Conservation (phyloP, 2,797 vertebrate genomes). For the Bradypodion ventrale region DNA sequence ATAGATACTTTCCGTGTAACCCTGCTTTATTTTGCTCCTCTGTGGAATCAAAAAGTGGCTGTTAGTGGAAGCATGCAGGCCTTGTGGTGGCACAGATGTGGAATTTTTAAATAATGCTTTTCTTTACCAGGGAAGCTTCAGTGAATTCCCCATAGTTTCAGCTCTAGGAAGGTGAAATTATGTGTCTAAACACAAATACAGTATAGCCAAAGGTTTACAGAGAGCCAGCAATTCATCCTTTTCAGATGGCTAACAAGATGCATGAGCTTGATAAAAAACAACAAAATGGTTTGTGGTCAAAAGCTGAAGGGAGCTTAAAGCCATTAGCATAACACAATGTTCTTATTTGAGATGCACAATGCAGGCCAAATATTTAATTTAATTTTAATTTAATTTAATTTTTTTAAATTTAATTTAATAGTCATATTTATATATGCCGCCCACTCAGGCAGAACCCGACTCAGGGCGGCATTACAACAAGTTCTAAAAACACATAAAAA, state of each 20-base stretch:
- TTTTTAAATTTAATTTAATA: too few species aligned
- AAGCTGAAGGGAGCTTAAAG: background rate
- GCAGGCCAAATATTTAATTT: background rate
- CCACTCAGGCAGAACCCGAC: too few species aligned
- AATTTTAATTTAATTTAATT: too few species aligned
- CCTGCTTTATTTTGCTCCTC: background rate
- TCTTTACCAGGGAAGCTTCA: background rate
- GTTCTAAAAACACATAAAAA: too few species aligned
- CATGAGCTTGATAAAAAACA: background rate
- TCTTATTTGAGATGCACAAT: background rate
- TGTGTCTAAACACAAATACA: constrained; percentile 8
- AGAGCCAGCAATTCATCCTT: background rate
- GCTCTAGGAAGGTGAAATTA: background rate
- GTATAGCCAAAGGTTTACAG: background rate
- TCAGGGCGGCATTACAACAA: too few species aligned
- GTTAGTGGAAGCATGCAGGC: background rate
- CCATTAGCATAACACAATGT: background rate
- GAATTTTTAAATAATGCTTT: background rate
- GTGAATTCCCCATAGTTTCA: background rate
- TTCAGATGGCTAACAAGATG: background rate
- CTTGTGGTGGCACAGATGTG: background rate
- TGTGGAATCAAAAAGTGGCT: background rate
- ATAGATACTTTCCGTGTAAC: background rate
- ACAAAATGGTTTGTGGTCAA: background rate
- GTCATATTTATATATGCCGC: too few species aligned